Evolutionary conservation across 2,797 vertebrate genomes (phyloP).

Genomic region (Anniella stebbinsi): DNA sequence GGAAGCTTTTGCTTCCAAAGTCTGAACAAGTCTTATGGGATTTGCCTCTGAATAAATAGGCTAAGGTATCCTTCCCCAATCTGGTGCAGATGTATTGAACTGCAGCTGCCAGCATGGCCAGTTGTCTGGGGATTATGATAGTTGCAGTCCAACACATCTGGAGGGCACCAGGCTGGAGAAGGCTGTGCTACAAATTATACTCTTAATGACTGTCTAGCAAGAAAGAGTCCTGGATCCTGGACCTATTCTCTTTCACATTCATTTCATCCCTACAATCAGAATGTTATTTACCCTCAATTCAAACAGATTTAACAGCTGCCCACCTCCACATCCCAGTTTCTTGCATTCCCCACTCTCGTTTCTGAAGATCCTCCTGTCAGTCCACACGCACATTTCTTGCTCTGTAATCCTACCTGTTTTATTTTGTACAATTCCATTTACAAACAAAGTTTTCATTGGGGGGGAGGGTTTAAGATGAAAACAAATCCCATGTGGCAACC

Average conservation of each 20-base stretch:
- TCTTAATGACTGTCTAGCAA: not conserved
- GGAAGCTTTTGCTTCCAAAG: not conserved
- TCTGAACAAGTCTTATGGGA: not conserved
- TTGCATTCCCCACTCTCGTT: not conserved
- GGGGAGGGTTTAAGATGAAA: not conserved
- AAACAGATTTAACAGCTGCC: not conserved
- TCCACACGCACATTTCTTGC: not conserved
- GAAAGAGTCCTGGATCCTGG: not conserved
- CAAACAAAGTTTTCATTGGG: constrained; percentile 14
- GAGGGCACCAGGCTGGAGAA: not conserved
- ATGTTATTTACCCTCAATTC: not conserved
- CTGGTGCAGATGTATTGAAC: too few species aligned
- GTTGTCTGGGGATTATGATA: too few species aligned
- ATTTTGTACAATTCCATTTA: constrained; percentile 39
- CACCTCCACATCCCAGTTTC: not conserved
- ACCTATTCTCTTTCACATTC: not conserved
- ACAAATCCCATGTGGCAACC: not conserved
- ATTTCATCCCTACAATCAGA: not conserved
- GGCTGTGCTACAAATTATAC: not conserved
- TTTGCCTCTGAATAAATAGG: not conserved
- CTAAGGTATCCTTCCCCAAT: too few species aligned
- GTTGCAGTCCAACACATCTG: not conserved
- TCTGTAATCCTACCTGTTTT: constrained; percentile 6
- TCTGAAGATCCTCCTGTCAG: not conserved
- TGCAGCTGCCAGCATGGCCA: not conserved